These are phyloP conservation scores for Coryphaenoides rupestris DNA, from an alignment of 2,113 vertebrate species.

Conservation along the genomic window DNA sequence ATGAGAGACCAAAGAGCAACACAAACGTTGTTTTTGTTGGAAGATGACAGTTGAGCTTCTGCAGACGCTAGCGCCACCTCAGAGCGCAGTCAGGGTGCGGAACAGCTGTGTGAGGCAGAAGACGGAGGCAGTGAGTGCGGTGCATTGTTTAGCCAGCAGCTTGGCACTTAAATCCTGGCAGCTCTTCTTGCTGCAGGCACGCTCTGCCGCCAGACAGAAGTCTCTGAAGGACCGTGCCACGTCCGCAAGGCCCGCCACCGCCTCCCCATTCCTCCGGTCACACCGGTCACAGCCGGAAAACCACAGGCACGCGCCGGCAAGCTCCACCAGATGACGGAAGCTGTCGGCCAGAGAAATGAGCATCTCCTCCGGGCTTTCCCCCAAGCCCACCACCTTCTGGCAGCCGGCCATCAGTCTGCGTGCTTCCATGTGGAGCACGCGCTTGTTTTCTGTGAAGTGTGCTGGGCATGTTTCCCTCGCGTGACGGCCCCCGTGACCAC, in stretches of 20 bases:
- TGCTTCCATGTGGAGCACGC: constrained; percentile 78
- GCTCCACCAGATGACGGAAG: constrained; percentile 81
- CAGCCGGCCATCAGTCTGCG: constrained; percentile 82
- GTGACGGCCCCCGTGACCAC: constrained; percentile 67
- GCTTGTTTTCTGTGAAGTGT: constrained; percentile 83
- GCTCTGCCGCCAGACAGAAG: constrained; percentile 82
- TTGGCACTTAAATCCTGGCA: constrained; percentile 81
- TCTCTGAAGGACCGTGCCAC: constrained; percentile 84
- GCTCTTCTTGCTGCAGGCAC: constrained; percentile 74
- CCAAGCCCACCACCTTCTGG: constrained; percentile 80
- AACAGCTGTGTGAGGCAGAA: constrained; percentile 91
- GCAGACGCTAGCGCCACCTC: constrained; percentile 58
- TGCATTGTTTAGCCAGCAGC: constrained; percentile 84
- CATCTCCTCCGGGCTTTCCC: constrained; percentile 79
- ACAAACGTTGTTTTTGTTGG: background rate
- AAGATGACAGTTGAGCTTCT: constrained; percentile 1
- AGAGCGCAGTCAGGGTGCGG: constrained; percentile 77
- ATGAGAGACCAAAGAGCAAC: constrained; percentile 1
- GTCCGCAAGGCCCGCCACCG: constrained; percentile 72
- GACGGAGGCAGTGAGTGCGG: constrained; percentile 83
- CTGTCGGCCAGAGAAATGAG: constrained; percentile 74
- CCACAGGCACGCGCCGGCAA: constrained; percentile 81
- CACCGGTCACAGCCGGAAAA: constrained; percentile 86
- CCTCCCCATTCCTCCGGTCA: constrained; percentile 75
- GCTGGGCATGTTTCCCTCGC: constrained; percentile 76